Percentiles rank a stretch among this genome's conserved stretches.
These are phyloP conservation scores for Prosopocoilus inquinatus DNA, from an alignment of 2,888 invertebrate genomes.

Conservation along the genomic window DNA sequence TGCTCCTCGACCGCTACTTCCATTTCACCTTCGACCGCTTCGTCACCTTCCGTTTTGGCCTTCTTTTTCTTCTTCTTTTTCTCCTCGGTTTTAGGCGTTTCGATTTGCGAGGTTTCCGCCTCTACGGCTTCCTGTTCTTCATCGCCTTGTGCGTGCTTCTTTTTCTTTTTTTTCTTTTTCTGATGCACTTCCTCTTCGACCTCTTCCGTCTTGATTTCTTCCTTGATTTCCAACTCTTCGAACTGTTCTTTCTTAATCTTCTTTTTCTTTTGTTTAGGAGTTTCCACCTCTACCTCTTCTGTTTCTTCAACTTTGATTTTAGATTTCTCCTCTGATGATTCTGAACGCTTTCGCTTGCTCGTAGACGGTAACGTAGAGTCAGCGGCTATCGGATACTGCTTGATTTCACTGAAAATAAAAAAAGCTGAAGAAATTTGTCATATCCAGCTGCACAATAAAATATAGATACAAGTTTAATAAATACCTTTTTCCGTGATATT, in stretches of 20 bases:
- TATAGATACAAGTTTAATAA: neutral
- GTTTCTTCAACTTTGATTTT: conserved; percentile 35
- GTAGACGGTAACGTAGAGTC: conserved; percentile 76
- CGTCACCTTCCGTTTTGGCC: conserved; percentile 22
- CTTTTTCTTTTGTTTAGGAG: conserved; percentile 43
- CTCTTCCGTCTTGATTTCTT: conserved; percentile 29
- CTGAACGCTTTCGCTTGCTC: conserved; percentile 60
- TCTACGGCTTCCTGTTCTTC: conserved; percentile 20
- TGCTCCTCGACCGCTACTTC: conserved; percentile 11
- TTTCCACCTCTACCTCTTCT: conserved; percentile 29
- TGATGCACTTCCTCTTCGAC: conserved; percentile 16
- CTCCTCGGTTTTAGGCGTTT: conserved; percentile 28
- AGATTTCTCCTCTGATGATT: conserved; percentile 43
- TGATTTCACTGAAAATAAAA: conserved; percentile 64
- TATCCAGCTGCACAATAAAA: conserved; percentile 5
- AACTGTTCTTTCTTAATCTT: conserved; percentile 38
- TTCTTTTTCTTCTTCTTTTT: conserved; percentile 28
- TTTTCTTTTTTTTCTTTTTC: conserved; percentile 49
- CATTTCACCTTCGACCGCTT: conserved; percentile 19
- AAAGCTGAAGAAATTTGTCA: conserved; percentile 5
- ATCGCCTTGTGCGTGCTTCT: conserved; percentile 27
- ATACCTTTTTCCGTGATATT: conserved; percentile 80
- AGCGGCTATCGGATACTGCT: conserved; percentile 73
- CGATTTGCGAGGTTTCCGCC: conserved; percentile 18
- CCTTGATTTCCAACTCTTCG: conserved; percentile 27